Evolutionary conservation across 37 sponge, comb jelly and placozoan species (phyloP), one percentile per base, ranked within the genome.

Genomic region (Halisarca cf. caerulea): DNA sequence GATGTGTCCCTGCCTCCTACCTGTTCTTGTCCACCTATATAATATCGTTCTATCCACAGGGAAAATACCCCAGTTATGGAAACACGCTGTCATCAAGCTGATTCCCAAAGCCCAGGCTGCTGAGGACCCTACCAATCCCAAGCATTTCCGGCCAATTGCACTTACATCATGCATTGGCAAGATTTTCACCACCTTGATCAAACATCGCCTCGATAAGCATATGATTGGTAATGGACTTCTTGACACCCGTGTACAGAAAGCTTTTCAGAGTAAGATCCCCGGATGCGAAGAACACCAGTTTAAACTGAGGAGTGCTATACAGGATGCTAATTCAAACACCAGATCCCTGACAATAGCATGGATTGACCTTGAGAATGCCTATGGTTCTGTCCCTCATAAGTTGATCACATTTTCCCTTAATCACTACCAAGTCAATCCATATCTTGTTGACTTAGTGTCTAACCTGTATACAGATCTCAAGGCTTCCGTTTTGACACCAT

Each of bases 311-410:
- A 6, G 60, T 59, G 60, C 25, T n/a, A 3, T 59, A 59, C 60
- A 59, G 60, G 60, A 59, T 59, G 60, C 9, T 6, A 6, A 59
- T 59, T 59, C 60, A n/a, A 59, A 59, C 9, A 27, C 6, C 60
- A 2, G 7, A 59, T 59, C 60, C 25, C 60, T 59, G 60, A 59
- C 60, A 59, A 9, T 59, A 59, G 60, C 60, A n/a, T 59, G 60
- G 60, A 59, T 59, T 59, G 60, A 59, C 25, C 60, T n/a, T n/a
- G n/a, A n/a, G n/a, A n/a, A n/a, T n/a, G n/a, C n/a, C n/a, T n/a
- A n/a, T n/a, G n/a, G n/a, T 59, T 59, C 60, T 54, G 60, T 59
- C 25, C 60, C 60, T 27, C 60, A 59, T 59, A 59, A 59, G 60
- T 27, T 59, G 6, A 59, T 59, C 9, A 6, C 60, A 3, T 59